Base-by-base conservation (phyloP, 2,113 vertebrate genomes). In the Mesocricetus auratus region DNA sequence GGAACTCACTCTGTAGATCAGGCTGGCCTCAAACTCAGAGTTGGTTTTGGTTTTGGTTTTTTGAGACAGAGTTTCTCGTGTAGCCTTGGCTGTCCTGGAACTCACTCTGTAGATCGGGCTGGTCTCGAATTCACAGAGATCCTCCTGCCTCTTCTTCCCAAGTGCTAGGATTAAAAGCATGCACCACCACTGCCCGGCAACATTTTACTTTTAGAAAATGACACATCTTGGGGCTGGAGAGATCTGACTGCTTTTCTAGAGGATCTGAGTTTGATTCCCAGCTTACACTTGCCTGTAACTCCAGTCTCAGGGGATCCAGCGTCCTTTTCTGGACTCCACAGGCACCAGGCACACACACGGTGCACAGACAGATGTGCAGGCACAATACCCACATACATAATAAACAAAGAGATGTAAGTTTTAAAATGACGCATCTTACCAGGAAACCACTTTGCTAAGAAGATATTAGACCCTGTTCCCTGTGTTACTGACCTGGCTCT, bases 391-490 rank as follows among this genome's bases (percentile, higher is more conserved):
- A 82, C 36, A 60, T 29, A 39, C 21, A 60, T 60, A 58, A 50
- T 39, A 58, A 39, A 58, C 7, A 29, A 15, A 81, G 7, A 81
- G 4, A 39, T 60, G 17, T 1, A 9, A 22, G 31, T 42, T 58
- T 29, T 1, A 11, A 85, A 83, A 26, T 39, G 10, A 60, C 19
- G 56, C 3, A 58, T 68, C 56, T 97, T 93, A 85, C 85, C 62
- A 45, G 36, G 36, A 90, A 83, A 94, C 64, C 42, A 26, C 16
- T 79, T 75, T 45, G 26, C 86, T 88, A 47, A 93, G 86, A 87
- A 81, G 71, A 22, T n/a, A 60, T 42, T 45, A 58, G 0, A n/a
- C 22, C 42, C 83, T 66, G 2, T 47, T 94, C 8, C 82, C 42
- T 26, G 60, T 39, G 39, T 24, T 31, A 24, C 62, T 11, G 74